Evolutionary conservation across 2,113 vertebrate genomes (phyloP).

Genomic region (Emydocephalus ijimae): DNA sequence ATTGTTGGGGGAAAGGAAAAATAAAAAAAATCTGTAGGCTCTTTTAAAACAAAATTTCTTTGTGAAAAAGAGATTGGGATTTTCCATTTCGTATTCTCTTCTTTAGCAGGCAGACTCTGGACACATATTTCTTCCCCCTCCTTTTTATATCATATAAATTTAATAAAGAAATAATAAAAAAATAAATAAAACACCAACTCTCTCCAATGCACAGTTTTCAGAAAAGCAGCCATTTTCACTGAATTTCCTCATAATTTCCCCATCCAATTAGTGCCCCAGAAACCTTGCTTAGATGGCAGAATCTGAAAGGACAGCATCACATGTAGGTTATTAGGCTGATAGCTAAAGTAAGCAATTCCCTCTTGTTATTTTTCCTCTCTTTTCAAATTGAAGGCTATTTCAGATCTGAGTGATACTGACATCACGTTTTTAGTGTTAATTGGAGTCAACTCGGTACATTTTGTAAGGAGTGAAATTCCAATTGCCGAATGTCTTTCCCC

Average conservation of each 20-base stretch:
- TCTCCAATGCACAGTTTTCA: no score
- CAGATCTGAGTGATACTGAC: background rate
- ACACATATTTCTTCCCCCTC: background rate
- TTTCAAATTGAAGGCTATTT: background rate
- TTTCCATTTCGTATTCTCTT: background rate
- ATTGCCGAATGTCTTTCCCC: background rate
- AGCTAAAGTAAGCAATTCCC: background rate
- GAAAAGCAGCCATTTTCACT: background rate
- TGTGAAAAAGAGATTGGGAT: background rate
- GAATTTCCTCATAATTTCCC: background rate
- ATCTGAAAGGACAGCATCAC: background rate
- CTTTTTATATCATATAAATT: no score
- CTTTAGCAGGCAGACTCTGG: background rate
- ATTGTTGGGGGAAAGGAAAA: background rate
- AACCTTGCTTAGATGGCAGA: background rate
- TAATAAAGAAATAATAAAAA: no score
- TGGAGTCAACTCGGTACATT: background rate
- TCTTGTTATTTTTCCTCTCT: background rate
- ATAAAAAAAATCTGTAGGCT: background rate
- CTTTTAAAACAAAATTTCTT: background rate
- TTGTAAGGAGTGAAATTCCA: background rate
- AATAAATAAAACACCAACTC: no score
- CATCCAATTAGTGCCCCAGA: background rate
- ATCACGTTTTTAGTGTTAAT: background rate
- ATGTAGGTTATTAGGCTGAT: background rate